A percentile compares a stretch with the other conserved stretches of the same genome.
Evolutionary conservation across 2,888 invertebrate genomes (phyloP).

Genomic region (Ichneumoninae sp.): DNA sequence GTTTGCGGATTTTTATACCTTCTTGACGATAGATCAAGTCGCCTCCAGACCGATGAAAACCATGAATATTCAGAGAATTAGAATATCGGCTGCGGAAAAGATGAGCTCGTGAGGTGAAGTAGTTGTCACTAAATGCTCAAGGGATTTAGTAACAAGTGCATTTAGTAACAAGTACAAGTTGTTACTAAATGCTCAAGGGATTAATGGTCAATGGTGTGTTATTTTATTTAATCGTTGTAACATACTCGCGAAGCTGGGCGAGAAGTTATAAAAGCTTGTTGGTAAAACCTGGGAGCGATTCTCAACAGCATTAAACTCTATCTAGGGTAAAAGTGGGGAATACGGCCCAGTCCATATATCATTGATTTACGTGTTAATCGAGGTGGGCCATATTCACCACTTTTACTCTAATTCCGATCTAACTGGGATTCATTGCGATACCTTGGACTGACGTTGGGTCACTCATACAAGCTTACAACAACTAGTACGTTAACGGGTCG

Average conservation of each 20-base stretch:
- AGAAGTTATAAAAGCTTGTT: conserved; percentile 27
- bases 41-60: too few relatives aligned
- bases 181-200: background rate
- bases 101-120: background rate
- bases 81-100: background rate
- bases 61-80: background rate
- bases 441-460: background rate
- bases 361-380: too few relatives aligned
- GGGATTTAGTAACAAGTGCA: too few relatives aligned
- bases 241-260: background rate
- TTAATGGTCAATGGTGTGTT: background rate
- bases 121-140: too few relatives aligned
- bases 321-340: too few relatives aligned
- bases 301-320: conserved; percentile 12
- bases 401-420: conserved; percentile 1
- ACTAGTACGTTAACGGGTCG: too few relatives aligned
- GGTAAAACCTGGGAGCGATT: conserved; percentile 14
- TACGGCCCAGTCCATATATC: too few relatives aligned
- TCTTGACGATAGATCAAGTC: background rate
- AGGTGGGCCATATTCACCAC: too few relatives aligned
- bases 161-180: too few relatives aligned
- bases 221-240: background rate
- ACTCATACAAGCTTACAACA: background rate
- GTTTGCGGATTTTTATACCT: background rate
- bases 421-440: conserved; percentile 27